Evolutionary conservation across 2,797 vertebrate genomes (phyloP).

Genomic region (Fistularia tabacaria): DNA sequence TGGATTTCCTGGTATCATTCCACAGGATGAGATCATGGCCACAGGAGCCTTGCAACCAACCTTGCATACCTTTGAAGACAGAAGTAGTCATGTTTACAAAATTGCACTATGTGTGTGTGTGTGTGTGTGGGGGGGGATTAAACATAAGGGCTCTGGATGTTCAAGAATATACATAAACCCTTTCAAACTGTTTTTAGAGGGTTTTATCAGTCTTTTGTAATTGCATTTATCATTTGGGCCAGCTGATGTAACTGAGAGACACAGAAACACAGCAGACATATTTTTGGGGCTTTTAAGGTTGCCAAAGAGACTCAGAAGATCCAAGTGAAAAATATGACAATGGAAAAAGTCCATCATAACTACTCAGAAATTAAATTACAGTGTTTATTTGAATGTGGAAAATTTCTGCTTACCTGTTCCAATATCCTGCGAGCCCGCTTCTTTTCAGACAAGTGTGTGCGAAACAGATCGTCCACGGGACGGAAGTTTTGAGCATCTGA

Average conservation of each 20-base stretch:
- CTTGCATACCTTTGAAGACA: constrained; percentile 84
- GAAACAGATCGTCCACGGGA: constrained; percentile 94
- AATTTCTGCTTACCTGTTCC: constrained; percentile 82
- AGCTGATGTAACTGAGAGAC: too few species aligned
- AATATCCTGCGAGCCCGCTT: constrained; percentile 93
- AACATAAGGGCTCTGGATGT: too few species aligned
- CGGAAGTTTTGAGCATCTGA: constrained; percentile 94
- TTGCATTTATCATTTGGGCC: too few species aligned
- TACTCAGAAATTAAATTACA: not conserved
- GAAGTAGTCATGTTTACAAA: not conserved
- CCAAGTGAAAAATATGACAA: too few species aligned
- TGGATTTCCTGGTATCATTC: constrained; percentile 96
- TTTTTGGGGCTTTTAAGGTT: too few species aligned
- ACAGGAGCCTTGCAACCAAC: constrained; percentile 96
- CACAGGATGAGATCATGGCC: constrained; percentile 97
- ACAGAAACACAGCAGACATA: too few species aligned
- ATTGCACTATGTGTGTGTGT: not conserved
- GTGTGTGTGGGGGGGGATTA: too few species aligned
- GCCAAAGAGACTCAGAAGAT: too few species aligned
- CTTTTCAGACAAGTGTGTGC: constrained; percentile 90
- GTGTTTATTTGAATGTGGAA: not conserved
- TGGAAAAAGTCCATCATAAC: too few species aligned
- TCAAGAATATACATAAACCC: too few species aligned
- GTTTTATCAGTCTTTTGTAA: too few species aligned
- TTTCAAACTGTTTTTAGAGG: too few species aligned